Evolutionary conservation across 1,140 invertebrate genomes (phyloP).

Genomic region (Meloidogyne floridensis): DNA sequence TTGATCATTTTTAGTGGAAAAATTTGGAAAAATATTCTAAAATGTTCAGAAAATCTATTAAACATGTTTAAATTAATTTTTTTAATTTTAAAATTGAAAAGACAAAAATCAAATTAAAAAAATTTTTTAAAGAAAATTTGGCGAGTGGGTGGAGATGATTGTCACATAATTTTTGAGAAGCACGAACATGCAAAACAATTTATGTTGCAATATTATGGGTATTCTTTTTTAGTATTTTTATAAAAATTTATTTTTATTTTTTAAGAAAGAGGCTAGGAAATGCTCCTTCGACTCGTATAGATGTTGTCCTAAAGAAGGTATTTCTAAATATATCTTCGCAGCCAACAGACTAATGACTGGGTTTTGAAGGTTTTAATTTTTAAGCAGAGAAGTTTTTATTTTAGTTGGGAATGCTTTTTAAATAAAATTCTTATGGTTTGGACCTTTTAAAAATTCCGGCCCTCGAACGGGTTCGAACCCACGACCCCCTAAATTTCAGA

Average conservation of each 20-base stretch:
- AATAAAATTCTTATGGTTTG: background rate
- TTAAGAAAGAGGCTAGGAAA: slow-evolving; percentile 12
- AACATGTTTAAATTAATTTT: too few species aligned
- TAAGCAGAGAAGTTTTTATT: background rate
- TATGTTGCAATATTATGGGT: slow-evolving; percentile 52
- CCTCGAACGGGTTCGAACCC: background rate
- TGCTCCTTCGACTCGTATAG: background rate
- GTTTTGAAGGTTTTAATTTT: background rate
- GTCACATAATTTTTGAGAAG: slow-evolving; percentile 45
- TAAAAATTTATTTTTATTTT: background rate
- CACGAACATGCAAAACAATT: slow-evolving; percentile 50
- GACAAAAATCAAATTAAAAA: background rate
- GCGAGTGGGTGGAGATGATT: slow-evolving; percentile 38
- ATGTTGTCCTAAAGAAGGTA: slow-evolving; percentile 23
- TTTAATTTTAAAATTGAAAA: too few species aligned
- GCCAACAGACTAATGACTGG: background rate
- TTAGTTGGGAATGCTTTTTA: background rate
- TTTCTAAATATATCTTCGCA: slow-evolving; percentile 19
- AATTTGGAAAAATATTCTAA: too few species aligned
- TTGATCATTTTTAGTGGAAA: too few species aligned
- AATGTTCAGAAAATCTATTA: too few species aligned
- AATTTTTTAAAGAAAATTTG: slow-evolving; percentile 42
- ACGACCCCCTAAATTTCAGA: background rate
- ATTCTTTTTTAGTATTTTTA: background rate
- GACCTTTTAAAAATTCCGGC: background rate